A percentile compares a stretch with the other conserved stretches of the same genome.
Conservation (phyloP, 2,888 invertebrate genomes). For the Leucophora obtusa region DNA sequence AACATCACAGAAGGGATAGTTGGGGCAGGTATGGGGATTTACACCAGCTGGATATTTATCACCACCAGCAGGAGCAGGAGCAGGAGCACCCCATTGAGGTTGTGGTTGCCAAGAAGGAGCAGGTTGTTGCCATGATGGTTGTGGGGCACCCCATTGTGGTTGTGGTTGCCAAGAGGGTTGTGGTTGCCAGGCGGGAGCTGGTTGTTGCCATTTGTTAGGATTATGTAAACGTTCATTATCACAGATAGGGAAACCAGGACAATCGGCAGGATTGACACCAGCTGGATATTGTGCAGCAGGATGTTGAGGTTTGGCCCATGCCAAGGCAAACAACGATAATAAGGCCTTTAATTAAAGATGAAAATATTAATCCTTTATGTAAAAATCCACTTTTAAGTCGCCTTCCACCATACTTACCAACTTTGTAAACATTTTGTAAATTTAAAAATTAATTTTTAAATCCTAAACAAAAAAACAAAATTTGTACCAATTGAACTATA, state of each 20-base stretch:
- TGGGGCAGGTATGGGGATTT: slow-evolving; percentile 79
- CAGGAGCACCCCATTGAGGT: slow-evolving; percentile 72
- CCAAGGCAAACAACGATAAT: slow-evolving; percentile 74
- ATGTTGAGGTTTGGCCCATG: slow-evolving; percentile 77
- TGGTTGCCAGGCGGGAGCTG: slow-evolving; percentile 68
- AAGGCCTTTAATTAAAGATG: slow-evolving; percentile 69
- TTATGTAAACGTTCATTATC: slow-evolving; percentile 79
- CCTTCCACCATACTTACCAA: slow-evolving; percentile 74
- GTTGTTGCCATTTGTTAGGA: slow-evolving; percentile 75
- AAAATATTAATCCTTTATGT: slow-evolving; percentile 24
- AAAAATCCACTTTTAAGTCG: slow-evolving; percentile 10
- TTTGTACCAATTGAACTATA: slow-evolving; percentile 77
- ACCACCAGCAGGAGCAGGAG: slow-evolving; percentile 73
- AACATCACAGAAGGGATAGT: slow-evolving; percentile 80
- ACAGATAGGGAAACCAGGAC: slow-evolving; percentile 80
- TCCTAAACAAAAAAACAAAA: slow-evolving; percentile 45
- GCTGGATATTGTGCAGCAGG: slow-evolving; percentile 79
- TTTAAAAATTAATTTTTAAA: slow-evolving; percentile 12
- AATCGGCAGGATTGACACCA: slow-evolving; percentile 79
- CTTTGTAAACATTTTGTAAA: slow-evolving; percentile 76
- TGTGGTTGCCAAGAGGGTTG: slow-evolving; percentile 69
- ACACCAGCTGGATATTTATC: slow-evolving; percentile 79
- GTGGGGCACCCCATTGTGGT: slow-evolving; percentile 68
- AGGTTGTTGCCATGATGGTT: slow-evolving; percentile 66
- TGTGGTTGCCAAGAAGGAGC: slow-evolving; percentile 67